Conservation (phyloP, 1,140 invertebrate species). For the Laupala kohalensis region DNA sequence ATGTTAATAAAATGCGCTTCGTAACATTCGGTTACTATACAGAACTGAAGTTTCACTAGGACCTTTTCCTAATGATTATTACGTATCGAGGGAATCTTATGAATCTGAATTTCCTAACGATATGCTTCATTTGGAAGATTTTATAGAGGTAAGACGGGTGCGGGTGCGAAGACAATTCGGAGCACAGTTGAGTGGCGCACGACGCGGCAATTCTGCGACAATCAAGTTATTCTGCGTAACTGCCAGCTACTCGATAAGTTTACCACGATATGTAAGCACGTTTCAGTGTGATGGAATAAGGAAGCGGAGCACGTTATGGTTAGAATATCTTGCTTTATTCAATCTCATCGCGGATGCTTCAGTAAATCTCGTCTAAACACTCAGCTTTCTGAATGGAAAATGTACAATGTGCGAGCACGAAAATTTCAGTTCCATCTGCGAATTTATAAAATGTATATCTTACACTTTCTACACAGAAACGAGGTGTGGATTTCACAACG, state of each 20-base stretch:
- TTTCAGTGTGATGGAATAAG: not conserved
- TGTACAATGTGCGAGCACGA: no score
- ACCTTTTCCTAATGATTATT: not conserved
- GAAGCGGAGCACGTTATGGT: not conserved
- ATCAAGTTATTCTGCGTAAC: not conserved
- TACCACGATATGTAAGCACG: not conserved
- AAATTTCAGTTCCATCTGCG: no score
- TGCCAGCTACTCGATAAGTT: not conserved
- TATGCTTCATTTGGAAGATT: not conserved
- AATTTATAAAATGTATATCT: no score
- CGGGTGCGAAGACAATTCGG: no score
- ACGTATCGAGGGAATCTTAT: not conserved
- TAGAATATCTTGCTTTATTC: not conserved
- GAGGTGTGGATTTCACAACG: no score
- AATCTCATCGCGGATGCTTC: not conserved
- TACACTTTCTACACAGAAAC: no score
- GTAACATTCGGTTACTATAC: no score
- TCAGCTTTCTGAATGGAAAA: no score
- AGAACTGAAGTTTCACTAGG: not conserved
- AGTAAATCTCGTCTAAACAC: not conserved
- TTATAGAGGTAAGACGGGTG: not conserved
- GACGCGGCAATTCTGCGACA: not conserved
- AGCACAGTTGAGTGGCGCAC: no score
- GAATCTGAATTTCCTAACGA: not conserved
- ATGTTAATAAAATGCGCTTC: no score